Base-by-base conservation (phyloP, 2,113 vertebrate species). In the Eleginops maclovinus region DNA sequence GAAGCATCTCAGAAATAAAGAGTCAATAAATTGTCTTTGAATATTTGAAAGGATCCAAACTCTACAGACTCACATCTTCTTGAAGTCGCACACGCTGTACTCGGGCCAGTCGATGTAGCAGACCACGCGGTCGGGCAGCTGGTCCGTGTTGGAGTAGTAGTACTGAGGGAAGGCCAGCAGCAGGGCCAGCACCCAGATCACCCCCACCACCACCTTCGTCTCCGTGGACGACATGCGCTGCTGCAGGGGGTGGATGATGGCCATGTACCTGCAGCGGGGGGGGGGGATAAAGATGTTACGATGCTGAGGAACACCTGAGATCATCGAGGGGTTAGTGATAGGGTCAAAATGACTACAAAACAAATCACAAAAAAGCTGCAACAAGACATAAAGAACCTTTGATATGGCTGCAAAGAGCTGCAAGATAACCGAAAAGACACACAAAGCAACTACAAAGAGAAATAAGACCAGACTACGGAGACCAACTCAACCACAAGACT, bases 171-270 rank as follows among this genome's bases (percentile, higher is more conserved):
- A 98, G 0, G 98, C 96, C 82, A 99, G 94, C 12, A 97, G 94
- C 54, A 97, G 93, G 1, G 98, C 97, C 91, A 99, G 93, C 8
- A 95, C 71, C 98, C 98, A 99, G 94, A 99, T 99, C 78, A 97
- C 68, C 0, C 82, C 94, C 12, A 99, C 95, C 67, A 98, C 93
- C 49, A 96, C 94, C 80, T 96, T 98, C 87, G 97, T 99, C 93
- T 97, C 96, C 0, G 94, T 95, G 75, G 98, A 96, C 0, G 98
- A 98, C 84, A 99, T 95, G 21, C 98, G 95, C 61, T 97, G 98
- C 88, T 96, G 94, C 74, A 99, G 94, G 0, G 98, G 98, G 76
- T 98, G 97, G 86, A 99, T 99, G 91, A 99, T 99, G 63, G 98
- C 98, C 97, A 98, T 94, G 91, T 99, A 99, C 93, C 98, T 99